These are phyloP conservation scores for Anseranas semipalmata DNA, from an alignment of 2,113 vertebrate genomes.

Conservation along the genomic window DNA sequence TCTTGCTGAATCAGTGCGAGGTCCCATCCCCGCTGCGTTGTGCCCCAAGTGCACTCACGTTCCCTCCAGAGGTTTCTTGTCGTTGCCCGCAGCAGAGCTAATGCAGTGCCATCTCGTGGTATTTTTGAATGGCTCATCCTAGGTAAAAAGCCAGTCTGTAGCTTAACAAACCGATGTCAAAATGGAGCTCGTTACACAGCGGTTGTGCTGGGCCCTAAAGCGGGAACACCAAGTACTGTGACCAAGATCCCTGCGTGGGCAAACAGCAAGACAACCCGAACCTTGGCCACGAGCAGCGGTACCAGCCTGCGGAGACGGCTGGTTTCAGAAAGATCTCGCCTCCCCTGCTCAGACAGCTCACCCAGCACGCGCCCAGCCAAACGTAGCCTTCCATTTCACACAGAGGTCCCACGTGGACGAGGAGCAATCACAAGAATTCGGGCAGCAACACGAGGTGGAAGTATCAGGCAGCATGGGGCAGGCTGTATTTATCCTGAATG, in stretches of 20 bases:
- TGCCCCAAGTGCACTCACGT: background rate
- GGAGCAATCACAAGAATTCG: accelerated
- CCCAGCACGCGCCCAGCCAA: accelerated
- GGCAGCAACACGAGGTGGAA: background rate
- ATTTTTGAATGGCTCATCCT: background rate
- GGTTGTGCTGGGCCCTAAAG: background rate
- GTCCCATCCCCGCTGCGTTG: too few relatives aligned
- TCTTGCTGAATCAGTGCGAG: too few relatives aligned
- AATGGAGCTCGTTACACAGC: background rate
- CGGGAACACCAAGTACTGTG: accelerated
- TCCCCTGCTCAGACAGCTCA: background rate
- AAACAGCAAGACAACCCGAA: background rate
- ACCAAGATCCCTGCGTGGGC: background rate
- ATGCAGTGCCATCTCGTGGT: conserved; percentile 61
- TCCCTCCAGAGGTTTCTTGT: background rate
- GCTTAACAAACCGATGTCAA: background rate
- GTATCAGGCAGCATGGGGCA: background rate
- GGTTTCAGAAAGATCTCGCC: background rate
- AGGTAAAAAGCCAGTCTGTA: background rate
- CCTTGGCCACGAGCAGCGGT: background rate
- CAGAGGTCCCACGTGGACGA: background rate
- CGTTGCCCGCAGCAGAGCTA: background rate
- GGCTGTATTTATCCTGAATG: background rate
- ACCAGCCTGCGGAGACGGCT: accelerated
- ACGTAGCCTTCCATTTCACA: background rate